Base-by-base conservation (phyloP, 2,888 invertebrate species). In the Ochlodes sylvanus region DNA sequence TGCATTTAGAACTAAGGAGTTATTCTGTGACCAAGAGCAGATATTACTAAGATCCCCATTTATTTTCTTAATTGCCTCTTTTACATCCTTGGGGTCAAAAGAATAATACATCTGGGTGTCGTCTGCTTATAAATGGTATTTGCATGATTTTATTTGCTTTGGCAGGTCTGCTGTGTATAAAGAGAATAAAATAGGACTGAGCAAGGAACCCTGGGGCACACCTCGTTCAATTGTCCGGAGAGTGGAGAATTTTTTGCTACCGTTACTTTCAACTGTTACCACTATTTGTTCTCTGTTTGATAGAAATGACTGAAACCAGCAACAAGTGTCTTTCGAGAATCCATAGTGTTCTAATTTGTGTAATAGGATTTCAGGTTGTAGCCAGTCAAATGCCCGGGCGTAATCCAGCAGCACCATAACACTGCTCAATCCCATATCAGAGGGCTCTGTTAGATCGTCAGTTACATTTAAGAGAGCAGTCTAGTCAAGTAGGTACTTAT, bases 361-460 rank as follows among this genome's bases (percentile, higher is more conserved):
- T 12, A 52, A 14, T 3, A 52, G 6, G 6, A 19, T 10, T 19
- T 19, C 19, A 6, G 19, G 50, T 9, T 50, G 17, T 50, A 50
- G 6, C 17, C 50, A 50, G 7, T 50, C 50, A 50, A 50, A 50
- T 17, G 50, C 50, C 19, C 50, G 52, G 3, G 52, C 12, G 52
- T 52, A 52, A 21, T 52, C 52, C 12, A 52, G 6, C 52, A 52
- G 52, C 21, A 52, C 52, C 52, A 52, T 52, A 52, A 52, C 21
- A 52, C 52, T 52, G 52, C 52, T 52, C 52, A 52, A 14, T 21
- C 52, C 52, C 52, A 52, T 52, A 21, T 52, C 52, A 0, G 52
- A 52, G 52, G 52, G 21, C 14, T 52, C 52, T 21, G 52, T 52
- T 12, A 52, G 21, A 21, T 52, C 52, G 21, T 52, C 52, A 21